Conservation (phyloP, 2,113 vertebrate genomes). For the Aldabrachelys gigantea region DNA sequence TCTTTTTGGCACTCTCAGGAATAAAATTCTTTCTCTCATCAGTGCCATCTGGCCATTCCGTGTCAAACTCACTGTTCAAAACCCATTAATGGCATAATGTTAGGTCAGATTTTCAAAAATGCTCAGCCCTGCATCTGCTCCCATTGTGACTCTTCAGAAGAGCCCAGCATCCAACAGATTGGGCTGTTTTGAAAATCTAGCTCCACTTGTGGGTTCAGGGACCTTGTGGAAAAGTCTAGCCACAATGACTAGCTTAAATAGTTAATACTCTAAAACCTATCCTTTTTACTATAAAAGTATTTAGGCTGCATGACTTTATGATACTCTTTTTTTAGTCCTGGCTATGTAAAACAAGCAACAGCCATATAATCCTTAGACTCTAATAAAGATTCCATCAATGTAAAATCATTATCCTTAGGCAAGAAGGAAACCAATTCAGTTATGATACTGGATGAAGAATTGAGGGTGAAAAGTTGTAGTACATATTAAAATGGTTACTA, state of each 20-base stretch:
- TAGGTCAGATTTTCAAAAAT: not conserved
- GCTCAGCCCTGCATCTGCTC: rapidly evolving
- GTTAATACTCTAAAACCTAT: slow-evolving; percentile 5
- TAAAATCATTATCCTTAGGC: slow-evolving; percentile 78
- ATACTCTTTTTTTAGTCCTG: slow-evolving; percentile 23
- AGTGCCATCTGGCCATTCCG: not conserved
- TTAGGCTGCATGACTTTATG: slow-evolving; percentile 31
- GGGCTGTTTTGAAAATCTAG: not conserved
- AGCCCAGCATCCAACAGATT: not conserved
- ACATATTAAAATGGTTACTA: slow-evolving; percentile 85
- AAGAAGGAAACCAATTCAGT: slow-evolving; percentile 81
- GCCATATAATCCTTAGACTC: slow-evolving; percentile 75
- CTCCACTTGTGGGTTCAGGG: slow-evolving; percentile 14
- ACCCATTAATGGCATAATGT: not conserved
- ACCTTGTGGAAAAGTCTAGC: slow-evolving; percentile 30
- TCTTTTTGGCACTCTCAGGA: not conserved
- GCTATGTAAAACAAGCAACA: slow-evolving; percentile 62
- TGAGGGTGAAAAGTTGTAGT: slow-evolving; percentile 80
- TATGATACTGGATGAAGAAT: slow-evolving; percentile 81
- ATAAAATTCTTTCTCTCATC: not conserved
- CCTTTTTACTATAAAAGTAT: not conserved
- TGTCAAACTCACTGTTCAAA: not conserved
- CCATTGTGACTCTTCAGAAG: not conserved
- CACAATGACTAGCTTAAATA: slow-evolving; percentile 45
- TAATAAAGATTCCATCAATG: slow-evolving; percentile 78